Evolutionary conservation across 2,797 vertebrate species (phyloP).

Genomic region (Acrocephalus scirpaceus): DNA sequence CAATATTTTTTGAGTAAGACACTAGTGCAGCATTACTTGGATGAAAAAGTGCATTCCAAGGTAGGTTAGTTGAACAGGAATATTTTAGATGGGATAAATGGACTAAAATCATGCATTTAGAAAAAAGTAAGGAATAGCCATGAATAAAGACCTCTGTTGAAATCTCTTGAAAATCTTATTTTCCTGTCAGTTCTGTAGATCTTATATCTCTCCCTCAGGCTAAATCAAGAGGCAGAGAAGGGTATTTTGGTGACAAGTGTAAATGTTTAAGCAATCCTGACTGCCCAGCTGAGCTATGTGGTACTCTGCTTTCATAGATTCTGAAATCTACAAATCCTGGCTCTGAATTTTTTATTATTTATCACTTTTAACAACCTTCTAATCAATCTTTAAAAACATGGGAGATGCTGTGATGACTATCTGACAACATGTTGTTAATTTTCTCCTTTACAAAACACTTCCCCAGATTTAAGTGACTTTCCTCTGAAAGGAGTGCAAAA

Average conservation of each 20-base stretch:
- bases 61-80: neutral
- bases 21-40: neutral
- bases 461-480: neutral
- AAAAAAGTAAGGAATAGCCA: neutral
- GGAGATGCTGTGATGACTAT: neutral
- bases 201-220: neutral
- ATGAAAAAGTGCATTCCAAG: neutral
- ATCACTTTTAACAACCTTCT: neutral
- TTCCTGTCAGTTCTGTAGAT: neutral
- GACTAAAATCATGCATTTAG: neutral
- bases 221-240: neutral
- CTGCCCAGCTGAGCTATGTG: neutral
- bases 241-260: neutral
- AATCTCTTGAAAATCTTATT: neutral
- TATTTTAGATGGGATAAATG: neutral
- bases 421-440: neutral
- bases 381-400: neutral
- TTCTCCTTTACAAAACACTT: neutral
- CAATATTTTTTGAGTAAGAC: neutral
- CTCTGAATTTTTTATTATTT: neutral
- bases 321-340: neutral
- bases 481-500: neutral
- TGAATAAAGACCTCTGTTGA: neutral
- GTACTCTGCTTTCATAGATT: neutral
- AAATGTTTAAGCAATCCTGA: neutral